Percentiles rank a stretch among this genome's conserved stretches.
Conservation (phyloP, 2,113 vertebrate species). For the Nerophis ophidion region DNA sequence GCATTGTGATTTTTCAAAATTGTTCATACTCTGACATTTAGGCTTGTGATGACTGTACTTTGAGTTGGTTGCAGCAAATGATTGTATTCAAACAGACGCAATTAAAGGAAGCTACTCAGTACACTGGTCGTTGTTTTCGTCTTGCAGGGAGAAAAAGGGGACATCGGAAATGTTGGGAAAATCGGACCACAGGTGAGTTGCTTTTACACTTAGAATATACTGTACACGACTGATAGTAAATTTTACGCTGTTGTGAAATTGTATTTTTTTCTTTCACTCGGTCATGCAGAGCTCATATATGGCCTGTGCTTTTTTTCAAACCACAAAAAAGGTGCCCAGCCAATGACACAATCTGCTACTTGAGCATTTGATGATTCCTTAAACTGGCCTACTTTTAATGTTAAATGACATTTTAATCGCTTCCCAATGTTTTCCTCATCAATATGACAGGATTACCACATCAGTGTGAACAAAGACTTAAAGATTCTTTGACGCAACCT, state of each 20-base stretch:
- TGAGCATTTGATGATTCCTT: slow-evolving; percentile 3
- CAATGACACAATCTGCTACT: background rate
- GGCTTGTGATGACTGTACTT: slow-evolving; percentile 17
- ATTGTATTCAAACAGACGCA: slow-evolving; percentile 6
- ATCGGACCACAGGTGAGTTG: slow-evolving; percentile 83
- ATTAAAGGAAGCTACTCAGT: slow-evolving; percentile 40
- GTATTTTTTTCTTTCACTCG: slow-evolving; percentile 19
- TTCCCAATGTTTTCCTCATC: slow-evolving; percentile 15
- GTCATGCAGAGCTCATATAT: background rate
- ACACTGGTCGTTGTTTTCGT: slow-evolving; percentile 42
- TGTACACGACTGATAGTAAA: slow-evolving; percentile 1
- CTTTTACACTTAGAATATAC: slow-evolving; percentile 5
- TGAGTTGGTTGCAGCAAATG: slow-evolving; percentile 1
- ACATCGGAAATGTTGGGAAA: slow-evolving; percentile 85
- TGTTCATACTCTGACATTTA: background rate
- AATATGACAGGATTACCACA: slow-evolving; percentile 13
- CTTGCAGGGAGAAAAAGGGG: slow-evolving; percentile 88
- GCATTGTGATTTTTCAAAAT: no score
- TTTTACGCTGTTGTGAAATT: slow-evolving; percentile 8
- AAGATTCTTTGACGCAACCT: slow-evolving; percentile 16
- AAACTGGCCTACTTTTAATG: slow-evolving; percentile 26
- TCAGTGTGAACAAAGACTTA: slow-evolving; percentile 2
- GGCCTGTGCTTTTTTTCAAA: background rate
- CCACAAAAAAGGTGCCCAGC: background rate
- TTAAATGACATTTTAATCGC: slow-evolving; percentile 4